Percentiles rank a stretch among this genome's conserved stretches.
Evolutionary conservation across 53 echinoderm and acorn worm genomes (phyloP).

Genomic region (Paracentrotus lividus): DNA sequence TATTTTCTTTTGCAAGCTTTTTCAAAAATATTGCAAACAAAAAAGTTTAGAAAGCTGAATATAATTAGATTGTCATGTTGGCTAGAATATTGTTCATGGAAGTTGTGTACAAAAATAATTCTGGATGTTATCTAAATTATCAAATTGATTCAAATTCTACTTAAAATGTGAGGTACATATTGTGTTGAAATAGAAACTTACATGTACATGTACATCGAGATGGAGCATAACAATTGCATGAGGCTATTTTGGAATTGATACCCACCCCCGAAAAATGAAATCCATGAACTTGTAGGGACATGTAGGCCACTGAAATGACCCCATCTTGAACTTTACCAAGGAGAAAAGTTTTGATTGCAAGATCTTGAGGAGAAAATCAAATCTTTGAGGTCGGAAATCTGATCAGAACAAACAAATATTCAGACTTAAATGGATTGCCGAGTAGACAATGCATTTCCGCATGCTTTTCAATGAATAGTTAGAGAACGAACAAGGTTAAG

Average conservation of each 20-base stretch:
- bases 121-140: no score
- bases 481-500: slow-evolving; percentile 50
- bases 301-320: slow-evolving; percentile 22
- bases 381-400: slow-evolving; percentile 55
- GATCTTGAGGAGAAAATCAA: neutral
- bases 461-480: neutral
- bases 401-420: slow-evolving; percentile 58
- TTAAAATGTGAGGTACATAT: no score
- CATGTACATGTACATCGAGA: neutral
- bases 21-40: no score
- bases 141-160: no score
- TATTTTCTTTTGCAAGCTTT: no score
- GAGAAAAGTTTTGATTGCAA: neutral
- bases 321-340: slow-evolving; percentile 34
- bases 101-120: no score
- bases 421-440: slow-evolving; percentile 12
- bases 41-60: no score
- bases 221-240: neutral
- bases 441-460: slow-evolving; percentile 45
- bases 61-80: no score
- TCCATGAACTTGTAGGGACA: slow-evolving; percentile 28
- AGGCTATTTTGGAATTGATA: neutral
- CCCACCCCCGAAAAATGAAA: neutral
- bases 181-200: no score
- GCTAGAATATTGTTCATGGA: no score